Percentiles rank a stretch among this genome's conserved stretches.
phyloP scores from a whole-genome alignment of 2,797 vertebrate genomes.

The Melanotaenia pygmaea region DNA sequence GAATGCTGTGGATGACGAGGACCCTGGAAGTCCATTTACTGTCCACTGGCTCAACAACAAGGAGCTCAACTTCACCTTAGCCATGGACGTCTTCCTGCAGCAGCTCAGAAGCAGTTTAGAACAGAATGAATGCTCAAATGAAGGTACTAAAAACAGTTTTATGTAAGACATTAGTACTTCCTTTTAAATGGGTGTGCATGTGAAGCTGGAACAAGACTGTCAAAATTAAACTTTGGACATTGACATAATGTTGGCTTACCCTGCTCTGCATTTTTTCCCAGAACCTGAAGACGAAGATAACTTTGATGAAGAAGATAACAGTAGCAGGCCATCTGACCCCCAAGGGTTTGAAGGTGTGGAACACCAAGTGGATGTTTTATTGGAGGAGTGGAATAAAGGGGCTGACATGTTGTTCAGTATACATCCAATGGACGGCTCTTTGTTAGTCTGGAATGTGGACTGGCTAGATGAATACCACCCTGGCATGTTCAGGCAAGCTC shows the following conservation, averaged over 20 bases:
- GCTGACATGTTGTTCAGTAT: constrained; percentile 99
- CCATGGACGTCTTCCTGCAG: constrained; percentile 97
- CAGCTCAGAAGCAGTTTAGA: constrained; percentile 90
- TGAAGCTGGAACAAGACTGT: neutral
- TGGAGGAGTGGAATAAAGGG: constrained; percentile 95
- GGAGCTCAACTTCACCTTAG: constrained; percentile 95
- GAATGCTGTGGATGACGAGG: constrained; percentile 87
- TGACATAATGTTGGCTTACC: neutral
- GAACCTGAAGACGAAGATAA: constrained; percentile 80
- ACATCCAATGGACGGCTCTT: constrained; percentile 95
- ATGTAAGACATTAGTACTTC: neutral
- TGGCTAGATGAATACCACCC: constrained; percentile 99
- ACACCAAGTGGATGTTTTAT: constrained; percentile 91
- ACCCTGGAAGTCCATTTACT: constrained; percentile 92
- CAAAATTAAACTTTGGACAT: neutral
- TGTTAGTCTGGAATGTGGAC: constrained; percentile 97
- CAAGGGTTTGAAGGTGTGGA: constrained; percentile 77
- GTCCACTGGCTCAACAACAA: constrained; percentile 99
- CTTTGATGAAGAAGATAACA: constrained; percentile 77
- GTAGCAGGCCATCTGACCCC: constrained; percentile 76
- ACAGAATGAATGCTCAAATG: constrained; percentile 82
- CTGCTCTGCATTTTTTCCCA: constrained; percentile 45
- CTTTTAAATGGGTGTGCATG: neutral
- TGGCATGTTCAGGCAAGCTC: constrained; percentile 97
- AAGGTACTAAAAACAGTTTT: constrained; percentile 74